Percentiles rank a stretch among this genome's conserved stretches.
Conservation (phyloP, 2,113 vertebrate species). For the Enhydra lutris region DNA sequence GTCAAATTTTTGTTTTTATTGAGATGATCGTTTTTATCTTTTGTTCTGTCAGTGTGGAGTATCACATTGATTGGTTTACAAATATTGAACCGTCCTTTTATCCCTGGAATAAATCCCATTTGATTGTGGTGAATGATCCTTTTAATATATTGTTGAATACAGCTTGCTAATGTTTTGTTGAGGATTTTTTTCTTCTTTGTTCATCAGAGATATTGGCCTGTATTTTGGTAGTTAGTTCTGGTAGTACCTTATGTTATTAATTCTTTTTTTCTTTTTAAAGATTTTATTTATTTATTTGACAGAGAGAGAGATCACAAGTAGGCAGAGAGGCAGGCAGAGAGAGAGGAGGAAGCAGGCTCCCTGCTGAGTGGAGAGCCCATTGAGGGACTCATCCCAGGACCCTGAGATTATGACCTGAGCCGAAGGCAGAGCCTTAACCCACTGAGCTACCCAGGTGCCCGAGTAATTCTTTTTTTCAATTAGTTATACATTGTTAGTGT, state of each 20-base stretch:
- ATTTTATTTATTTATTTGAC: no score
- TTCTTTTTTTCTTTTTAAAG: neutral
- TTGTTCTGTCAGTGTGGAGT: neutral
- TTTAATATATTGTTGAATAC: neutral
- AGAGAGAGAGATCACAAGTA: no score
- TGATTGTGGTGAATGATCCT: neutral
- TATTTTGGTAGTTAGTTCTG: neutral
- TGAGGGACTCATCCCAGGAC: no score
- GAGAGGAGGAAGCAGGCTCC: no score
- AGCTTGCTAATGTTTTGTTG: neutral
- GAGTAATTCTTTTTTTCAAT: neutral
- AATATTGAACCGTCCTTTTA: neutral
- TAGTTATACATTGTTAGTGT: neutral
- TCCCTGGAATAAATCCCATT: neutral
- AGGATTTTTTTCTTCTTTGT: neutral
- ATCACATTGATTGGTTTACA: neutral
- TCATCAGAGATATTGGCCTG: neutral
- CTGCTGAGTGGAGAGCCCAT: no score
- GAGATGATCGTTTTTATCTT: neutral
- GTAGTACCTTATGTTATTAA: neutral
- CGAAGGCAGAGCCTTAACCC: no score
- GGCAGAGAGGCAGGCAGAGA: no score
- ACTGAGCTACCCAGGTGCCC: no score
- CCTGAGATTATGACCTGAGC: no score
- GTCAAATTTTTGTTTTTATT: neutral